Evolutionary conservation across 37 sponge, comb jelly and placozoan genomes (phyloP).

Genomic region (Halisarca cf. caerulea): DNA sequence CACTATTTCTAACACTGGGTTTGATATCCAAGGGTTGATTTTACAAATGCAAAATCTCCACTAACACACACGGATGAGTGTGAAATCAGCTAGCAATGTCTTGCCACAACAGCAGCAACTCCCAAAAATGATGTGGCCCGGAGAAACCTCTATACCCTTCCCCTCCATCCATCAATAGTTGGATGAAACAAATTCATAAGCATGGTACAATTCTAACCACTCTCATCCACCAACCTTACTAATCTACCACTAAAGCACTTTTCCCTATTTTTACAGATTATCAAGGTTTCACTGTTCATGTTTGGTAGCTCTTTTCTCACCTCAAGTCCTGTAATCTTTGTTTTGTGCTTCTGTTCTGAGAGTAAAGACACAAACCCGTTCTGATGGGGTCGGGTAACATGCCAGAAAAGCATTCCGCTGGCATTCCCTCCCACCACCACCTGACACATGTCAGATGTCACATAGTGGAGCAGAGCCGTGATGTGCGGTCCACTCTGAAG

Average conservation of each 20-base stretch:
- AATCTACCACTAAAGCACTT: background rate
- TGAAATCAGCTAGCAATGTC: too few relatives aligned
- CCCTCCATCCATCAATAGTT: too few relatives aligned
- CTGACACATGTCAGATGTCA: constrained; percentile 5
- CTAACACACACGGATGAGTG: too few relatives aligned
- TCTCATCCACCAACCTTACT: background rate
- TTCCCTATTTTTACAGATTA: background rate
- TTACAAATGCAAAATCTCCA: too few relatives aligned
- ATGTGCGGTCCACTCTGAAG: constrained; percentile 14
- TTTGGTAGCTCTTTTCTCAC: too few relatives aligned
- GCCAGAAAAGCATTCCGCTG: constrained; percentile 60
- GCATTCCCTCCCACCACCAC: constrained; percentile 56
- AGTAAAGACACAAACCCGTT: constrained; percentile 61
- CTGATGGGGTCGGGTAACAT: constrained; percentile 58
- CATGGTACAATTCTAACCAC: background rate
- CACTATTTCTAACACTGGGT: too few relatives aligned
- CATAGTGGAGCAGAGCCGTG: constrained; percentile 3
- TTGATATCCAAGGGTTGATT: too few relatives aligned
- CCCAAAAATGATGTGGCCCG: too few relatives aligned
- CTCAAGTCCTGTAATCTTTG: constrained; percentile 19
- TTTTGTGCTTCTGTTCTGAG: constrained; percentile 24
- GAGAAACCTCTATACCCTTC: too few relatives aligned
- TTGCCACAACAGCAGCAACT: too few relatives aligned
- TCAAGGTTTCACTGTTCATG: background rate
- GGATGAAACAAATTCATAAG: too few relatives aligned